These are phyloP conservation scores for Crocidura indochinensis DNA, from an alignment of 2,797 vertebrate species.

Conservation along the genomic window DNA sequence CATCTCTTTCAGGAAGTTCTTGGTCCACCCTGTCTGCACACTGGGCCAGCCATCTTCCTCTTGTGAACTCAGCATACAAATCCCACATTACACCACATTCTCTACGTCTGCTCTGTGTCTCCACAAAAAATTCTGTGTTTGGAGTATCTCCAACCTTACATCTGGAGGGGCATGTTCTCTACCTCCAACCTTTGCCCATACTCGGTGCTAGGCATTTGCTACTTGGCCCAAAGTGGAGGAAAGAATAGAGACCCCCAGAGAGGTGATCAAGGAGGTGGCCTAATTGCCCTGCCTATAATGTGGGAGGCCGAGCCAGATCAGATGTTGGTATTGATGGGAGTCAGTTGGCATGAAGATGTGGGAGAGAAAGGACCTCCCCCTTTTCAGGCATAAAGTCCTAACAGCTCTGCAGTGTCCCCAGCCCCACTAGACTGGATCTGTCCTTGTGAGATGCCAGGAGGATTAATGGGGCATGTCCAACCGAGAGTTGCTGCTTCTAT, in stretches of 20 bases:
- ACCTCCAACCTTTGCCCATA: too few species aligned
- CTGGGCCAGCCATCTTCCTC: too few species aligned
- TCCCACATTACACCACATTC: too few species aligned
- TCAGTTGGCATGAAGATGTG: background rate
- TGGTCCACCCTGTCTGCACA: too few species aligned
- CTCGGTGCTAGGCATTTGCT: background rate
- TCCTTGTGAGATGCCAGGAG: background rate
- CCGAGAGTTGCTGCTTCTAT: background rate
- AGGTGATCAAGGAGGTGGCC: background rate
- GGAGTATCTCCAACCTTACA: background rate
- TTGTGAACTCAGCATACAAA: too few species aligned
- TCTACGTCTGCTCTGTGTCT: too few species aligned
- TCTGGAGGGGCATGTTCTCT: background rate
- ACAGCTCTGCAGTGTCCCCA: background rate
- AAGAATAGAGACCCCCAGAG: accelerated
- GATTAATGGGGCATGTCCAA: background rate
- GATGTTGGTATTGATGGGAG: background rate
- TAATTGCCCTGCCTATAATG: too few species aligned
- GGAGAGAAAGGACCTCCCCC: background rate
- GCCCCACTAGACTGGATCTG: background rate
- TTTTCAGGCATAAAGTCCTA: background rate
- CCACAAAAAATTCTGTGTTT: background rate
- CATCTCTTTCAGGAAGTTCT: background rate
- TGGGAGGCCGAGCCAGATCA: background rate
- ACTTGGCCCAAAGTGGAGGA: background rate